These are phyloP conservation scores for Murina feae DNA, from an alignment of 2,113 vertebrate genomes.

Conservation along the genomic window DNA sequence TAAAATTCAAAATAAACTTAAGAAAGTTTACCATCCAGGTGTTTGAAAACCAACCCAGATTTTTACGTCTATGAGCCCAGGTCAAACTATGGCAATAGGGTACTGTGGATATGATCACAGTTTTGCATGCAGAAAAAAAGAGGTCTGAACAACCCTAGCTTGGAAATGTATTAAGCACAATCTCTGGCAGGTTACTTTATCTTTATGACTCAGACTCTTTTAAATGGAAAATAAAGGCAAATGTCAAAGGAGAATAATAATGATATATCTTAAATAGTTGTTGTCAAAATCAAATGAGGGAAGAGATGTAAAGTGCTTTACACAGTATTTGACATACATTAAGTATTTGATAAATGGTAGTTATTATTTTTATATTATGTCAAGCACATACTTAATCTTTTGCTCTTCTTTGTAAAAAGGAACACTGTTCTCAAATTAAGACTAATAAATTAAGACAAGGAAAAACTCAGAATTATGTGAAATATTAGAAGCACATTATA, in stretches of 20 bases:
- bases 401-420: constrained; percentile 43
- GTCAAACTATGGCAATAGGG: background rate
- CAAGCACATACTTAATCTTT: constrained; percentile 46
- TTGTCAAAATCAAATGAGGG: constrained; percentile 50
- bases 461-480: constrained; percentile 9
- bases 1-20: constrained; percentile 1
- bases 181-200: background rate
- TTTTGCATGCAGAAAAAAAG: background rate
- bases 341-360: constrained; percentile 49
- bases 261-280: constrained; percentile 23
- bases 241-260: constrained; percentile 34
- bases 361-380: constrained; percentile 60
- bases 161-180: background rate
- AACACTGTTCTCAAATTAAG: constrained; percentile 33
- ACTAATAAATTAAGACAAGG: constrained; percentile 17
- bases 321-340: constrained; percentile 10
- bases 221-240: constrained; percentile 21
- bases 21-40: background rate
- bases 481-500: background rate
- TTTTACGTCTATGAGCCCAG: background rate
- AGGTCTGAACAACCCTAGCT: background rate
- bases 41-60: background rate
- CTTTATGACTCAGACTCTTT: background rate
- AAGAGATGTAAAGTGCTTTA: constrained; percentile 43
- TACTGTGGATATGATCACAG: background rate